Base-by-base conservation (phyloP, 2,888 invertebrate genomes). In the Melinaea menophilus region DNA sequence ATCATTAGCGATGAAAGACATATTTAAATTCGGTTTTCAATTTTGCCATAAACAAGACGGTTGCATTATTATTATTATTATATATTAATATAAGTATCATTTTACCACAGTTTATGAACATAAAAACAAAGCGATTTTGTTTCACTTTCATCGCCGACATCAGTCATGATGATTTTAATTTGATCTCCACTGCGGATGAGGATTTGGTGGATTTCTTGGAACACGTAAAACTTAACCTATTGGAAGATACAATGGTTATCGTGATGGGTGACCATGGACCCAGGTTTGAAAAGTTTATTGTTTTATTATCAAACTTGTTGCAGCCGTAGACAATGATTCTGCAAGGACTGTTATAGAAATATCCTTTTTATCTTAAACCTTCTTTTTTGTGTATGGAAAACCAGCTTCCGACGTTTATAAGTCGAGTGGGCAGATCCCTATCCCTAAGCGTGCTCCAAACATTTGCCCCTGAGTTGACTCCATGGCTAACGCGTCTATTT, bases 211-310 rank as follows among this genome's bases (percentile, higher is more conserved):
- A 91, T 0, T 95, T 95, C 89, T 78, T 98, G n/a, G 85, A 87
- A 56, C 84, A 90, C 46, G 84, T 97, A 22, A 86, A 93, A 55
- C 78, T 88, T 4, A 88, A 89, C 0, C 84, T 93, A 48, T 85
- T 97, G 22, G 94, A 97, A 67, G 93, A 96, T 72, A 96, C 98
- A 0, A 78, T 98, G 69, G 84, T 99, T 0, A 93, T 98, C 61
- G 79, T 98, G 3, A 97, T 98, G 97, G 95, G 97, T 4, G 98
- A 99, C 85, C 98, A 99, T 81, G 98, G 98, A 0, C 94, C 95
- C 68, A 94, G 96, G 94, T 95, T 75, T 73, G 68, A 55, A 35
- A 9, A 45, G 1, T 1, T 54, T 46, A 22, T 37, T 7, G 34
- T 11, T 45, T 12, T 5, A 3, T 9, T 11, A 47, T 11, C 11